Evolutionary conservation across 2,797 vertebrate genomes (phyloP).

Genomic region (Ispidina picta): DNA sequence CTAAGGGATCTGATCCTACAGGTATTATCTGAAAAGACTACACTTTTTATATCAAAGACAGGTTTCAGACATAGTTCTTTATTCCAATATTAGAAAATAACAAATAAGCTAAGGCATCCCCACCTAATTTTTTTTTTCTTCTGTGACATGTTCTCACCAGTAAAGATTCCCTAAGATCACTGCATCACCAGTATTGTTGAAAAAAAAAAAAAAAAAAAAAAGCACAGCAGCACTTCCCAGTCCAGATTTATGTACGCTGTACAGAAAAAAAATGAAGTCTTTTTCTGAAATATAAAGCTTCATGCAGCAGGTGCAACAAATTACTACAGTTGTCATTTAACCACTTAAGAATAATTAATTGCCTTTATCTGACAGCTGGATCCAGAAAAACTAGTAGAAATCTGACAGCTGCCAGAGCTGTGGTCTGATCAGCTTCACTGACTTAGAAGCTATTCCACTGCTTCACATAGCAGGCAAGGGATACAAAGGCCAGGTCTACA

Average conservation of each 20-base stretch:
- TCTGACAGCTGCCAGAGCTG: background rate
- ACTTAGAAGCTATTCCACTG: background rate
- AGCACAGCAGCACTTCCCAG: background rate
- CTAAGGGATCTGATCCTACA: background rate
- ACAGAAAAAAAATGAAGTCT: background rate
- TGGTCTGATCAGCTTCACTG: background rate
- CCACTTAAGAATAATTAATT: slow-evolving; percentile 45
- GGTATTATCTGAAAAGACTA: background rate
- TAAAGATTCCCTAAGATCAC: background rate
- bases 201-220: background rate
- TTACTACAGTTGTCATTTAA: background rate
- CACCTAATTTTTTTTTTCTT: background rate
- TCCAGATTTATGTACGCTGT: background rate
- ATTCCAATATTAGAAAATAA: background rate
- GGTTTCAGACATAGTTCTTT: background rate
- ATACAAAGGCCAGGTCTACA: background rate
- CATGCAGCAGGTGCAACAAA: background rate
- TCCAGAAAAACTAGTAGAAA: slow-evolving; percentile 5
- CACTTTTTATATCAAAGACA: background rate
- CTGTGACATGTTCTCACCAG: background rate
- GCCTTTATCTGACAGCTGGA: slow-evolving; percentile 14
- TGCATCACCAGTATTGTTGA: background rate
- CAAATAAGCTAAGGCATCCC: background rate
- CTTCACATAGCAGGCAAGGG: accelerated
- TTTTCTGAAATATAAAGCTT: slow-evolving; percentile 1